A percentile compares a stretch with the other conserved stretches of the same genome.
These are phyloP conservation scores for Ciconia boyciana DNA, from an alignment of 2,113 vertebrate genomes.

Conservation along the genomic window DNA sequence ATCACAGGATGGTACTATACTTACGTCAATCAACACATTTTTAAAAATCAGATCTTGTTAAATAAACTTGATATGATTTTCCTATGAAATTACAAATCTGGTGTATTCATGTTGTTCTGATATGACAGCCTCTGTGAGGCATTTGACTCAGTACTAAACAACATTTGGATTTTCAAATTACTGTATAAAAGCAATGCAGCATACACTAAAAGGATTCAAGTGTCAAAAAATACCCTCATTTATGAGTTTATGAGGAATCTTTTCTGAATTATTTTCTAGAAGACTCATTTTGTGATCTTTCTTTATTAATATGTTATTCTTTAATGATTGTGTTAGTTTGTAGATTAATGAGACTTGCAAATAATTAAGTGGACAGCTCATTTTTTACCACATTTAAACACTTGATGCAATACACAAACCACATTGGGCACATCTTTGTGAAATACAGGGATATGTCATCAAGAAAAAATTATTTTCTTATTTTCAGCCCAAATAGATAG, in stretches of 20 bases:
- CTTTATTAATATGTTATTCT: background rate
- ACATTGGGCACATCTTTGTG: background rate
- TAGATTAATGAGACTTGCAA: background rate
- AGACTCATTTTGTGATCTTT: background rate
- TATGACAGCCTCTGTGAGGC: background rate
- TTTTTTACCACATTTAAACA: background rate
- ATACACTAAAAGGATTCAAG: background rate
- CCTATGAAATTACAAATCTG: background rate
- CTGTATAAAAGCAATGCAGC: background rate
- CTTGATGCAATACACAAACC: background rate
- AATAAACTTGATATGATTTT: background rate
- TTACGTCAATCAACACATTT: background rate
- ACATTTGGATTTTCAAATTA: background rate
- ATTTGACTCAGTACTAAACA: background rate
- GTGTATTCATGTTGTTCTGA: background rate
- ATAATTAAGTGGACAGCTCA: background rate
- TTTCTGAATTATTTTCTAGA: background rate
- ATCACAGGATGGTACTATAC: background rate
- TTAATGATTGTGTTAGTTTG: background rate
- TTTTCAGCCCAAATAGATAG: background rate
- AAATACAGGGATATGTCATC: background rate
- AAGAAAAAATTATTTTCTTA: background rate
- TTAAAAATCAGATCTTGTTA: background rate
- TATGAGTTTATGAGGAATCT: background rate
- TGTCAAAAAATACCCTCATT: background rate